Percentiles rank a stretch among this genome's conserved stretches.
phyloP scores from a whole-genome alignment of 2,797 vertebrate species.

The Strix occidentalis region DNA sequence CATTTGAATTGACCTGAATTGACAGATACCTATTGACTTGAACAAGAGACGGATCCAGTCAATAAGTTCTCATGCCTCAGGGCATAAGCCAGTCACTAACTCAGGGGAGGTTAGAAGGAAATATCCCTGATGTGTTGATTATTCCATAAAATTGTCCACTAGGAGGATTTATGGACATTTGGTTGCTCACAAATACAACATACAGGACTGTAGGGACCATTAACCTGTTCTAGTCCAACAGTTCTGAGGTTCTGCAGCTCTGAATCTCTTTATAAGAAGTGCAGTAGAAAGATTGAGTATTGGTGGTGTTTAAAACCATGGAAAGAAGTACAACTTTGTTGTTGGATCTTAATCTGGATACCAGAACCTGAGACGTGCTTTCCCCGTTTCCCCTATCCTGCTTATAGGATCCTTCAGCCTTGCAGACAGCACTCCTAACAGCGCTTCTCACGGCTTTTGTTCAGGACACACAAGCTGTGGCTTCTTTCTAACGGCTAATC shows the following conservation, averaged over 20 bases:
- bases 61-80: slow-evolving; percentile 41
- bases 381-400: background rate
- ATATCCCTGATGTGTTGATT: slow-evolving; percentile 59
- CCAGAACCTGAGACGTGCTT: background rate
- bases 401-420: background rate
- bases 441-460: background rate
- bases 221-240: slow-evolving; percentile 38
- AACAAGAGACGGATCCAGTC: slow-evolving; percentile 50
- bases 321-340: background rate
- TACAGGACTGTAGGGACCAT: slow-evolving; percentile 37
- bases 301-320: background rate
- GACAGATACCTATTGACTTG: slow-evolving; percentile 36
- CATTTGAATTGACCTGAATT: slow-evolving; percentile 58
- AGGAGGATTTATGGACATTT: slow-evolving; percentile 56
- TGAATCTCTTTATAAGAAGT: background rate
- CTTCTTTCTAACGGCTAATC: background rate
- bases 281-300: background rate
- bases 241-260: slow-evolving; percentile 6
- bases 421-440: background rate
- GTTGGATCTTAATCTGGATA: background rate
- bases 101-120: slow-evolving; percentile 20
- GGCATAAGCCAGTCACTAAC: slow-evolving; percentile 37
- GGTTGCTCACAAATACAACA: slow-evolving; percentile 34
- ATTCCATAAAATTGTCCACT: slow-evolving; percentile 57
- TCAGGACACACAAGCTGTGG: background rate